These are phyloP conservation scores for Marisa cornuarietis DNA, from an alignment of 1,140 invertebrate genomes.

Conservation along the genomic window DNA sequence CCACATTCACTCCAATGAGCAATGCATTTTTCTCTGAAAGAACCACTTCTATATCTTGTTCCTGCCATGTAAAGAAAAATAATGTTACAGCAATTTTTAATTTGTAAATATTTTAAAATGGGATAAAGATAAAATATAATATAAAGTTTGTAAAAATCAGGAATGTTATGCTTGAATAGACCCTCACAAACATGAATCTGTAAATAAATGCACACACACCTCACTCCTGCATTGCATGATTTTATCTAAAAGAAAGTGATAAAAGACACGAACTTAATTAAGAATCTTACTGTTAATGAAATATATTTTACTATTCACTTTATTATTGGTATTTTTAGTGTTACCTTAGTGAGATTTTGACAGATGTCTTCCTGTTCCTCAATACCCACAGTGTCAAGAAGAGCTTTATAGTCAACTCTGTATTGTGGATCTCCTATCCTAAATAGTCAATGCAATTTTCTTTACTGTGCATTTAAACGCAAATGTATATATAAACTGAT, in stretches of 20 bases:
- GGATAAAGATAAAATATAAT: background rate
- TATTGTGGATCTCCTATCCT: conserved; percentile 12
- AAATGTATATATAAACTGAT: background rate
- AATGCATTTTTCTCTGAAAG: conserved; percentile 4
- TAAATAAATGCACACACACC: background rate
- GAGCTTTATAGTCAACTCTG: background rate
- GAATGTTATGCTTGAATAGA: background rate
- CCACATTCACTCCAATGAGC: background rate
- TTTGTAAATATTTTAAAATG: background rate
- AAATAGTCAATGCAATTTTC: background rate
- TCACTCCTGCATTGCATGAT: background rate
- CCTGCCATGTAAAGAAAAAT: background rate
- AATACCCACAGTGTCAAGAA: background rate
- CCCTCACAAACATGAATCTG: background rate
- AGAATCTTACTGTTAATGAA: background rate
- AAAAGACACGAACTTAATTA: background rate
- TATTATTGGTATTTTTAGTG: background rate
- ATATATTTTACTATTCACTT: background rate
- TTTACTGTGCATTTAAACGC: no score
- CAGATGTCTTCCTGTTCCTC: background rate
- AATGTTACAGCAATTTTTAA: background rate
- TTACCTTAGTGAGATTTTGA: background rate
- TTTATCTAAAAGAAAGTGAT: background rate
- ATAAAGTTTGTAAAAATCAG: background rate
- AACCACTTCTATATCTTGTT: background rate